Evolutionary conservation across 2,888 invertebrate genomes (phyloP).

Genomic region (Dolomedes plantarius): DNA sequence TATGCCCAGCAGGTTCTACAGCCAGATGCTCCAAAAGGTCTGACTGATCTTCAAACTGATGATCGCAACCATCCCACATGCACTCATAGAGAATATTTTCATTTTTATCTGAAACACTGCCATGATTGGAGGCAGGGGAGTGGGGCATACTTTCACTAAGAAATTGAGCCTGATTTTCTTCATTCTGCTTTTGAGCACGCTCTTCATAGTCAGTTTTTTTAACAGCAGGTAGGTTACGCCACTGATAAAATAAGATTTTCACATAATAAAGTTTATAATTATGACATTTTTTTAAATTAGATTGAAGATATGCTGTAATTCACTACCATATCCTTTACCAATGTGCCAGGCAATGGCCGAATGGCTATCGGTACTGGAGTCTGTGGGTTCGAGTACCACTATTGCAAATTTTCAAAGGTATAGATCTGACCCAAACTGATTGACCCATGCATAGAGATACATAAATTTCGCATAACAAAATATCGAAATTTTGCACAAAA

Average conservation of each 20-base stretch:
- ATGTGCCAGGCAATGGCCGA: too few relatives aligned
- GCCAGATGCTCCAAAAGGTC: conserved; percentile 94
- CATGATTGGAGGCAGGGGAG: conserved; percentile 76
- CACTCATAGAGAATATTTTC: conserved; percentile 84
- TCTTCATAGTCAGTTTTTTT: conserved; percentile 97
- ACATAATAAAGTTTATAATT: too few relatives aligned
- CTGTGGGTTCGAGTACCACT: too few relatives aligned
- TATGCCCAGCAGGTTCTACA: conserved; percentile 82
- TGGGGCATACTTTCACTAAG: conserved; percentile 75
- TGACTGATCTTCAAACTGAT: conserved; percentile 90
- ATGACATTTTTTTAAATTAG: too few relatives aligned
- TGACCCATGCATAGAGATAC: too few relatives aligned
- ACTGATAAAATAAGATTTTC: conserved; percentile 80
- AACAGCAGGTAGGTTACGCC: conserved; percentile 91
- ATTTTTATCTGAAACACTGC: conserved; percentile 70
- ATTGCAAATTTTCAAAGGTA: too few relatives aligned
- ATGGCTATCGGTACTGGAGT: too few relatives aligned
- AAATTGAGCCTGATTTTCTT: conserved; percentile 73
- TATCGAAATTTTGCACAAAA: too few relatives aligned
- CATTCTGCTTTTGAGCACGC: conserved; percentile 89
- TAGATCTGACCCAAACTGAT: too few relatives aligned
- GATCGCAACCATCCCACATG: conserved; percentile 93
- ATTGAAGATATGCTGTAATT: too few relatives aligned
- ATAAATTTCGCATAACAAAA: too few relatives aligned
- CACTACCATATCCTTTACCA: too few relatives aligned